phyloP scores from a whole-genome alignment of 2,113 vertebrate species.

The Boulengeromyrus knoepffleri region DNA sequence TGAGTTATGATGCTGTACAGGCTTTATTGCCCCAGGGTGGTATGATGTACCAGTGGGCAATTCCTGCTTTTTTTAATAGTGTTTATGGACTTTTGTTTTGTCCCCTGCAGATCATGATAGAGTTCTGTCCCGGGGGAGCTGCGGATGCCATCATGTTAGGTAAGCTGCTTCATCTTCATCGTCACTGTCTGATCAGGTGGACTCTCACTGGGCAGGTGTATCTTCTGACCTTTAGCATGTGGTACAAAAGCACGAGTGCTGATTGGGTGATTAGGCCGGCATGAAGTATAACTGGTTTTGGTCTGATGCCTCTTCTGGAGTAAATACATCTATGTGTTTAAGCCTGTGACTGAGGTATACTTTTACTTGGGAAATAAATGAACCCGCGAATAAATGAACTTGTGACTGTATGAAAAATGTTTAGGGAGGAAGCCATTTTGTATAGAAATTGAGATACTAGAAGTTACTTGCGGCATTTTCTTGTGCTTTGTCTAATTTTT shows the following conservation, averaged over 20 bases:
- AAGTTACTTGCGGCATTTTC: neutral
- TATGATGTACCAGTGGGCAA: neutral
- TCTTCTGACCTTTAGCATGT: neutral
- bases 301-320: neutral
- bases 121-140: constrained; percentile 71
- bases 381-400: neutral
- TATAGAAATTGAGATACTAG: neutral
- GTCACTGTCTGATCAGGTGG: neutral
- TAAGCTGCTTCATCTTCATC: constrained; percentile 31
- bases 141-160: constrained; percentile 67
- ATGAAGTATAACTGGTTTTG: neutral
- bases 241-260: neutral
- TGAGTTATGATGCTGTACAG: neutral
- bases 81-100: constrained; percentile 4
- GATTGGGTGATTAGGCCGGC: neutral
- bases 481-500: neutral
- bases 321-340: neutral
- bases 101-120: constrained; percentile 72
- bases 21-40: neutral
- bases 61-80: neutral
- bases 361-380: neutral
- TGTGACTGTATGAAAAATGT: neutral
- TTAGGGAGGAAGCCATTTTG: neutral
- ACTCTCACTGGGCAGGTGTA: neutral
- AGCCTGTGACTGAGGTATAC: neutral